Base-by-base conservation (phyloP, 1,140 invertebrate genomes). In the Bombus waltoni region DNA sequence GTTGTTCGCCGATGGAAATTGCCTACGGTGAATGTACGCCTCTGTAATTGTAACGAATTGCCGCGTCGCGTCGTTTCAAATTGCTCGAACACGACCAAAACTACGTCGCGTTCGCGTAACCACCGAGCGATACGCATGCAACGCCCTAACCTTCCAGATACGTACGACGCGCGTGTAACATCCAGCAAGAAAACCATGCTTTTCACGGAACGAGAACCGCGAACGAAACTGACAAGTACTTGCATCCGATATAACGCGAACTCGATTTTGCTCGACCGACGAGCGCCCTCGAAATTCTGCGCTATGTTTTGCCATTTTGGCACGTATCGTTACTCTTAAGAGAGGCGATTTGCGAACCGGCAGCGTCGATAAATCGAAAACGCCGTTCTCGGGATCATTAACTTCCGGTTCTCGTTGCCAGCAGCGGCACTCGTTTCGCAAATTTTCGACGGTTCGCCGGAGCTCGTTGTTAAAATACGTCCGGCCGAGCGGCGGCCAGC, bases 351-450 rank as follows among this genome's bases (percentile, higher is more conserved):
- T 13, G 13, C 25, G 35, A 28, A 4, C 11, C 11, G 38, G 1
- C 62, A 13, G 1, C 59, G 62, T 81, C 78, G 78, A 77, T 82
- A 66, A 88, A 72, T 87, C 79, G 85, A 5, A 28, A 86, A 82
- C 13, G 0, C 11, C 13, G 28, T 22, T 15, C 22, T 62, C 5
- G 25, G 35, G 25, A 22, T 40, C 22, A n/a, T 47, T 47, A 66
- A 82, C 59, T 74, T 32, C 6, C 22, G n/a, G 22, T 15, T 65
- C 13, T 40, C 40, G n/a, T 44, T 38, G 28, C 38, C 18, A 40
- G 44, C 15, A 57, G 42, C 32, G 35, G 25, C 25, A 22, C 2
- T n/a, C 35, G 78, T 32, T 40, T 42, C n/a, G 35, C 15, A 74
- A 74, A 74, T 74, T 66, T 72, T 62, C 57, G 25, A 74, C 57